Conservation (phyloP, 2,888 invertebrate species). For the Perizoma flavofasciatum region DNA sequence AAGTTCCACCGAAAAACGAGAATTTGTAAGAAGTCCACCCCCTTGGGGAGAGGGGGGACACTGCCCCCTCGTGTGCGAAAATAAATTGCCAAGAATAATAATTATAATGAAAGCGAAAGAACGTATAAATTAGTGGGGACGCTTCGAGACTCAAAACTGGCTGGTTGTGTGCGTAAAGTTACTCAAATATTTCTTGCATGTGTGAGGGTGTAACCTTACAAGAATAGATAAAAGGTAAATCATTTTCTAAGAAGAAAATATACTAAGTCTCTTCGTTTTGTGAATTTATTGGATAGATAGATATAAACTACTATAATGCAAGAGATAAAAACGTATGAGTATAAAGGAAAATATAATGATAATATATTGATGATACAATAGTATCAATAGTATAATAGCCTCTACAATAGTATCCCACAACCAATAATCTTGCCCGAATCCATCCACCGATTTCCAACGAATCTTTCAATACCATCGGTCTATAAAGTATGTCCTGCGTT, state of each 20-base stretch:
- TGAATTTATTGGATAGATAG: no score
- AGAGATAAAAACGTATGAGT: no score
- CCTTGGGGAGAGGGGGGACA: slow-evolving; percentile 55
- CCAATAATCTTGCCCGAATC: no score
- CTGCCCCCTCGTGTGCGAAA: slow-evolving; percentile 83
- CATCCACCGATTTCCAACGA: no score
- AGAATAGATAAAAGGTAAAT: slow-evolving; percentile 5
- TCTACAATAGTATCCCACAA: no score
- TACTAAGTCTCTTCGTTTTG: background rate
- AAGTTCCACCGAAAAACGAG: slow-evolving; percentile 83
- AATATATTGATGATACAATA: no score
- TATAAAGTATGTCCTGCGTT: no score
- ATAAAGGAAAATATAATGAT: no score
- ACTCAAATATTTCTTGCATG: slow-evolving; percentile 39
- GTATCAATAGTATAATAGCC: no score
- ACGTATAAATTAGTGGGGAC: slow-evolving; percentile 84
- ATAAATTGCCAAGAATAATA: slow-evolving; percentile 85
- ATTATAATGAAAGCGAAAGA: slow-evolving; percentile 85
- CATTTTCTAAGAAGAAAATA: slow-evolving; percentile 1
- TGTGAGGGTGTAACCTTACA: slow-evolving; percentile 35
- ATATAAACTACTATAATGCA: no score
- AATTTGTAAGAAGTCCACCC: slow-evolving; percentile 81
- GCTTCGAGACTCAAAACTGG: slow-evolving; percentile 68
- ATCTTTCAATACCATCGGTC: no score
- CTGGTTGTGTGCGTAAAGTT: slow-evolving; percentile 52